A percentile compares a stretch with the other conserved stretches of the same genome.
phyloP scores from a whole-genome alignment of 1,140 invertebrate genomes.

The Carposina sasakii region DNA sequence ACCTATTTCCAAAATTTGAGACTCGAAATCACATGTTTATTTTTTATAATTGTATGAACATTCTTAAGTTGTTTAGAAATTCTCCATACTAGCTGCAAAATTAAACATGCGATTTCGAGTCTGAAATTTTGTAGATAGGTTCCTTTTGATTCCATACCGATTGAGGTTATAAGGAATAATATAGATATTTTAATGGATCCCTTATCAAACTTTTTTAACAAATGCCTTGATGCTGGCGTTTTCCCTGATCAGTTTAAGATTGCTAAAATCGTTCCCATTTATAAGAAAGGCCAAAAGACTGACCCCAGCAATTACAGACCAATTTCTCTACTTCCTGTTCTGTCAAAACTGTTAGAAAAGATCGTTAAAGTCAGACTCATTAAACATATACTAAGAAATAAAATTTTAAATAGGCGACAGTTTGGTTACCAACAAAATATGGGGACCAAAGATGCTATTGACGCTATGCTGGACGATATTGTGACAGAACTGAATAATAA shows the following conservation, averaged over 20 bases:
- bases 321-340: constrained; percentile 6
- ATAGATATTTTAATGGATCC: constrained; percentile 11
- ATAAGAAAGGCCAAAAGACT: constrained; percentile 9
- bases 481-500: constrained; percentile 9
- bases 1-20: too few species aligned
- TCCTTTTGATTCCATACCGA: constrained; percentile 11
- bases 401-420: constrained; percentile 3
- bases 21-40: too few species aligned
- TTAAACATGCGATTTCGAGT: too few species aligned
- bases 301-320: constrained; percentile 13
- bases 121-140: too few species aligned
- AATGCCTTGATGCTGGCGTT: neutral
- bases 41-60: too few species aligned
- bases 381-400: neutral
- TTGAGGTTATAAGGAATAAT: constrained; percentile 11
- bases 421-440: constrained; percentile 7
- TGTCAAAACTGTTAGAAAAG: constrained; percentile 16
- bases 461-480: constrained; percentile 1
- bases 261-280: constrained; percentile 11
- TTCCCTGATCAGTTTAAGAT: constrained; percentile 17
- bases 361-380: too few species aligned
- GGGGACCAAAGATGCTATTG: constrained; percentile 4
- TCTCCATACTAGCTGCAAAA: too few species aligned
- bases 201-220: constrained; percentile 11
- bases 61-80: too few species aligned